These are phyloP conservation scores for Pecten maximus DNA, from an alignment of 2,888 invertebrate genomes.

Conservation along the genomic window DNA sequence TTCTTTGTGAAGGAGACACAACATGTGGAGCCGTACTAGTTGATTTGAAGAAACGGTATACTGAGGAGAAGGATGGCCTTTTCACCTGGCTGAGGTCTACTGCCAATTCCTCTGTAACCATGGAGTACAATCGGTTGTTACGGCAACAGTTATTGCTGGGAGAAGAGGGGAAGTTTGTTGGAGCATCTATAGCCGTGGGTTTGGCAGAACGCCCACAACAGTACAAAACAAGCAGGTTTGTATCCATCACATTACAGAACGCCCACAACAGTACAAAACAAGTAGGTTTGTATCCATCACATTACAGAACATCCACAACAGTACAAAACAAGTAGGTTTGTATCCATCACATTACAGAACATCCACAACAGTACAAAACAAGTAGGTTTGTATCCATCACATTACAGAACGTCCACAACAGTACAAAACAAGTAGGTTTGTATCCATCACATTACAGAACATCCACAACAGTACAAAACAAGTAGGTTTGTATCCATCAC, in stretches of 20 bases:
- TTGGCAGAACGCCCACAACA: conserved; percentile 74
- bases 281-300: no score
- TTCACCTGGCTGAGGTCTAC: conserved; percentile 57
- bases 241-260: not conserved
- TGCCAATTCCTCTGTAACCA: conserved; percentile 48
- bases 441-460: no score
- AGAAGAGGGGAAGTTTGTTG: conserved; percentile 64
- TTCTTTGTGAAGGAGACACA: conserved; percentile 57
- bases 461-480: no score
- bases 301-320: no score
- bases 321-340: no score
- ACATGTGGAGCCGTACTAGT: conserved; percentile 63
- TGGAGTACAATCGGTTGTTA: conserved; percentile 66
- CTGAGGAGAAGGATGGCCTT: conserved; percentile 67
- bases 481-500: no score
- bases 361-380: no score
- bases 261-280: no score
- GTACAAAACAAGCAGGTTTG: conserved; percentile 65
- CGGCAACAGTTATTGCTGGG: conserved; percentile 66
- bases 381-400: no score
- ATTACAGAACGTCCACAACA: no score
- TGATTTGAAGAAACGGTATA: conserved; percentile 60
- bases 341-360: no score
- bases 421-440: no score
- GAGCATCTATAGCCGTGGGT: conserved; percentile 72